Evolutionary conservation across 2,888 invertebrate species (phyloP).

Genomic region (Drosophila macrospina): DNA sequence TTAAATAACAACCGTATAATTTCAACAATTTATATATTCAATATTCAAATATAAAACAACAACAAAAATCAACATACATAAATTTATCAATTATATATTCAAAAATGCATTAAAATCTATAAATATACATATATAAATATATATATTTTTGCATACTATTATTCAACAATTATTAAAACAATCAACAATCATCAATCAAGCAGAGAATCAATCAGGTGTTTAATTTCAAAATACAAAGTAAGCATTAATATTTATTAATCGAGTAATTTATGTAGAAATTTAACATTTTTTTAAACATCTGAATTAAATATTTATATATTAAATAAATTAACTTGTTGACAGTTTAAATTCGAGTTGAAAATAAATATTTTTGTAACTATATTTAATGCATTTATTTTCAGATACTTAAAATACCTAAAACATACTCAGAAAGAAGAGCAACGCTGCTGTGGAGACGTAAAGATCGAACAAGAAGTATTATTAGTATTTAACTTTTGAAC

Average conservation of each 20-base stretch:
- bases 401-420: conserved; percentile 59
- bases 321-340: too few species aligned
- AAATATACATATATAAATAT: conserved; percentile 21
- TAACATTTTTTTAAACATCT: too few species aligned
- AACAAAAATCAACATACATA: conserved; percentile 29
- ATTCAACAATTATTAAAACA: conserved; percentile 62
- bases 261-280: too few species aligned
- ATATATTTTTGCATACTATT: conserved; percentile 47
- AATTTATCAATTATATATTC: conserved; percentile 24
- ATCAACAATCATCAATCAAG: conserved; percentile 67
- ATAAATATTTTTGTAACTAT: too few species aligned
- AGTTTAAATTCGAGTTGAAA: too few species aligned
- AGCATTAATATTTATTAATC: conserved; percentile 24
- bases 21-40: conserved; percentile 34
- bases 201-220: conserved; percentile 63
- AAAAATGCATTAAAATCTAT: conserved; percentile 27
- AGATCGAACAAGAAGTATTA: conserved; percentile 63
- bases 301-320: background rate
- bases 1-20: conserved; percentile 27
- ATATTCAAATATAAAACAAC: conserved; percentile 32
- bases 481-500: conserved; percentile 53
- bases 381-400: too few species aligned
- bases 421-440: conserved; percentile 39
- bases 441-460: conserved; percentile 56
- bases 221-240: conserved; percentile 21